phyloP scores from a whole-genome alignment of 1,140 invertebrate species.

The Anastrepha ludens region DNA sequence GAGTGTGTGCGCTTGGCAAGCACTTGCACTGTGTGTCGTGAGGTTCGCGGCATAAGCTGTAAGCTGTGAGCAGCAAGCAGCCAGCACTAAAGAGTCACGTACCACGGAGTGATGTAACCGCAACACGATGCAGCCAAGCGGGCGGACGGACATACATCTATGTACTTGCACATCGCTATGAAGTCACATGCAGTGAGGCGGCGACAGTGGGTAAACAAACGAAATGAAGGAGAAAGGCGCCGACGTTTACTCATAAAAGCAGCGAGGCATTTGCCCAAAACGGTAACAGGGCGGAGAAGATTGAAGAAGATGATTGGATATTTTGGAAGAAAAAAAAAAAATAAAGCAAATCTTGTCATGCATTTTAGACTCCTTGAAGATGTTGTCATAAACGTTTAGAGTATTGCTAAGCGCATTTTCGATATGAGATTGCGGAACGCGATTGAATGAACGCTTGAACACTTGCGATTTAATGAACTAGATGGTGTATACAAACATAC shows the following conservation, averaged over 20 bases:
- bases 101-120: constrained; percentile 45
- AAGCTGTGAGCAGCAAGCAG: background rate
- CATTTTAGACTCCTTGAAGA: constrained; percentile 18
- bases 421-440: constrained; percentile 18
- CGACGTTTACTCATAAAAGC: background rate
- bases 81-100: constrained; percentile 31
- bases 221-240: constrained; percentile 51
- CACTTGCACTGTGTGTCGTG: background rate
- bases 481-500: background rate
- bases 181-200: background rate
- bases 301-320: background rate
- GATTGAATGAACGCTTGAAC: background rate
- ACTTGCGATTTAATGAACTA: background rate
- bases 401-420: constrained; percentile 26
- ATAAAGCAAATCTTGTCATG: constrained; percentile 10
- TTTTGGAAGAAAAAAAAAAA: background rate
- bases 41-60: background rate
- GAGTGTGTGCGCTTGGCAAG: background rate
- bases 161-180: background rate
- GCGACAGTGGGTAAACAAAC: constrained; percentile 29
- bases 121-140: background rate
- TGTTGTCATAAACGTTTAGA: constrained; percentile 42
- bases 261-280: background rate
- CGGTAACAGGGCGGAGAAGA: background rate
- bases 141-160: background rate